Evolutionary conservation across 2,113 vertebrate species (phyloP), one percentile per base, ranked within the genome.

Genomic region (Microtus oregoni): DNA sequence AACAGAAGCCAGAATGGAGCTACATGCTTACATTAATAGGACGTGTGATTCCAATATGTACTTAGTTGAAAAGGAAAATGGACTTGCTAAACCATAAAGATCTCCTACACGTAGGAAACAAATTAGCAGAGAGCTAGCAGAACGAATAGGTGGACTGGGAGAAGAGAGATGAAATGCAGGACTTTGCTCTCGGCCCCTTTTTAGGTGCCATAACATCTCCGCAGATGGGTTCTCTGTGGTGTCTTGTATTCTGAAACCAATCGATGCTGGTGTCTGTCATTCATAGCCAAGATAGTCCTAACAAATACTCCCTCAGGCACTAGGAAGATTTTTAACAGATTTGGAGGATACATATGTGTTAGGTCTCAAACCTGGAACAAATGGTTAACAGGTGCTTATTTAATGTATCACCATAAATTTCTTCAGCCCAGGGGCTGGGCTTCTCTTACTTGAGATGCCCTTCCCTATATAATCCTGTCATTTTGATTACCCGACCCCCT

Each of bases 41-140:
- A 82, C 19, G 78, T 82, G 35, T 72, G 85, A 65, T 91, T 47
- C 61, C 17, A 6, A 19, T 86, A 63, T 41, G 22, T 88, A 17
- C 32, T 61, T 19, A 77, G 30, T 68, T 92, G 92, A 72, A 90
- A 89, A 68, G 11, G 13, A 88, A 93, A 82, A 78, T 78, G 30
- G 22, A 82, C 83, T 86, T 89, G 9, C 72, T 17, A 13, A 95
- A 35, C 20, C 52, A 88, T 28, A 44, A 75, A 15, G 73, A 12
- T 73, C 38, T 96, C 9, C 10, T 63, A 73, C 22, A 91, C 19
- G 58, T 35, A 93, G 26, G 85, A 91, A 95, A n/a, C 38, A 10
- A 75, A 75, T 91, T 4, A 63, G 32, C 15, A 89, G 44, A 92
- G 55, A 86, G 12, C 9, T 86, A 44, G 15, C 86, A 55, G 20